Evolutionary conservation across 1,140 invertebrate genomes (phyloP).

Genomic region (Trachelipus rathkii): DNA sequence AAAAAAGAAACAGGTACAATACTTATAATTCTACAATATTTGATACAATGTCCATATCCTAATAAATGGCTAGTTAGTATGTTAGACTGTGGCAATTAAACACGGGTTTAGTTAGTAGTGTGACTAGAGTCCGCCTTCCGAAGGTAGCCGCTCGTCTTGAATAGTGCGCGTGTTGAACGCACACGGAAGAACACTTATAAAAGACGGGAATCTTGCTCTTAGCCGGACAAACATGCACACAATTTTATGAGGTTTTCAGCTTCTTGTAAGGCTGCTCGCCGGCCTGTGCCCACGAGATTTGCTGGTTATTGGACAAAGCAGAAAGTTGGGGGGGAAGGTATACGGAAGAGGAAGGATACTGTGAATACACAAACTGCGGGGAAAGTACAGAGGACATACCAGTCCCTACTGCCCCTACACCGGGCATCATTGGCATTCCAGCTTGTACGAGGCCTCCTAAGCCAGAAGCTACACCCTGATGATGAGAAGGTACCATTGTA

Average conservation of each 20-base stretch:
- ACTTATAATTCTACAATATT: conserved; percentile 39
- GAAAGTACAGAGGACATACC: conserved; percentile 27
- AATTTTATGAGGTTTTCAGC: conserved; percentile 38
- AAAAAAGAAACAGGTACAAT: conserved; percentile 39
- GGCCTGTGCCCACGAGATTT: conserved; percentile 35
- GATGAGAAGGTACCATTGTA: conserved; percentile 25
- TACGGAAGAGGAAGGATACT: conserved; percentile 30
- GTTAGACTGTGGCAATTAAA: conserved; percentile 39
- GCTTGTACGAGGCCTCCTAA: conserved; percentile 28
- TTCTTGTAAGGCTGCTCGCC: conserved; percentile 45
- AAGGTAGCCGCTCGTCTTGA: conserved; percentile 30
- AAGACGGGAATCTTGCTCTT: conserved; percentile 22
- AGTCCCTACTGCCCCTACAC: conserved; percentile 26
- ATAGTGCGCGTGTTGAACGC: conserved; percentile 27
- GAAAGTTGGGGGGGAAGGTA: conserved; percentile 39
- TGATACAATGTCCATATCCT: conserved; percentile 41
- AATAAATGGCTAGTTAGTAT: conserved; percentile 42
- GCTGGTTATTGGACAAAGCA: conserved; percentile 41
- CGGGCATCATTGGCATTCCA: conserved; percentile 9
- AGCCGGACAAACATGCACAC: conserved; percentile 1
- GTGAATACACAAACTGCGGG: conserved; percentile 30
- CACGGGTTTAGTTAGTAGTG: conserved; percentile 38
- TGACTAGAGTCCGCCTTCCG: conserved; percentile 44
- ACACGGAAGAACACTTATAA: conserved; percentile 28
- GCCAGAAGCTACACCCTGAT: conserved; percentile 20